A percentile compares a stretch with the other conserved stretches of the same genome.
These are phyloP conservation scores for Trypoxylon attenuatum DNA, from an alignment of 2,888 invertebrate species.

Conservation along the genomic window DNA sequence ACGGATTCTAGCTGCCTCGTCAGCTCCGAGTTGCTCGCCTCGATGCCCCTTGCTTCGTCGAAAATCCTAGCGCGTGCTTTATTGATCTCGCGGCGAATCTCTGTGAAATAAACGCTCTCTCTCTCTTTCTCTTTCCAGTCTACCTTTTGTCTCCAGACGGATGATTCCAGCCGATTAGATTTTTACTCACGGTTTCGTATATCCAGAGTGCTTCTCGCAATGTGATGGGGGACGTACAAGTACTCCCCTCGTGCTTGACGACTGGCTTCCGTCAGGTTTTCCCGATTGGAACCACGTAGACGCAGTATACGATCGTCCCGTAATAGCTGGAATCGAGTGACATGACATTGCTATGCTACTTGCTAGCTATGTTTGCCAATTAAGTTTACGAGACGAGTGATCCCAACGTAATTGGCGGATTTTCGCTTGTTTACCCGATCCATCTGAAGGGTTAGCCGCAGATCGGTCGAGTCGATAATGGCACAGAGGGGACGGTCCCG, in stretches of 20 bases:
- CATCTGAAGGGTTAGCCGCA: constrained; percentile 80
- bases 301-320: constrained; percentile 76
- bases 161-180: neutral
- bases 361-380: too few relatives aligned
- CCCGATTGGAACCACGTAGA: constrained; percentile 76
- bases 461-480: constrained; percentile 83
- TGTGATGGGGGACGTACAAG: constrained; percentile 78
- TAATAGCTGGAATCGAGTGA: constrained; percentile 75
- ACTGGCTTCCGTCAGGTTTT: constrained; percentile 78
- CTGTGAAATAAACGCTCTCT: too few relatives aligned
- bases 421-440: constrained; percentile 78
- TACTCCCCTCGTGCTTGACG: constrained; percentile 79
- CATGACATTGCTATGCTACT: too few relatives aligned
- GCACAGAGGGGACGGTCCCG: constrained; percentile 86
- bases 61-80: constrained; percentile 77
- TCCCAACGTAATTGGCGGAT: too few relatives aligned
- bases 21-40: constrained; percentile 78
- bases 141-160: neutral
- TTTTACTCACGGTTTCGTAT: constrained; percentile 78
- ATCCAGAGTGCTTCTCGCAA: constrained; percentile 77
- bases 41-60: constrained; percentile 78
- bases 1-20: constrained; percentile 74
- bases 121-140: too few relatives aligned
- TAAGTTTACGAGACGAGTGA: too few relatives aligned
- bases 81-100: constrained; percentile 78